Base-by-base conservation (phyloP, 1,140 invertebrate genomes). In the Spodoptera litura region DNA sequence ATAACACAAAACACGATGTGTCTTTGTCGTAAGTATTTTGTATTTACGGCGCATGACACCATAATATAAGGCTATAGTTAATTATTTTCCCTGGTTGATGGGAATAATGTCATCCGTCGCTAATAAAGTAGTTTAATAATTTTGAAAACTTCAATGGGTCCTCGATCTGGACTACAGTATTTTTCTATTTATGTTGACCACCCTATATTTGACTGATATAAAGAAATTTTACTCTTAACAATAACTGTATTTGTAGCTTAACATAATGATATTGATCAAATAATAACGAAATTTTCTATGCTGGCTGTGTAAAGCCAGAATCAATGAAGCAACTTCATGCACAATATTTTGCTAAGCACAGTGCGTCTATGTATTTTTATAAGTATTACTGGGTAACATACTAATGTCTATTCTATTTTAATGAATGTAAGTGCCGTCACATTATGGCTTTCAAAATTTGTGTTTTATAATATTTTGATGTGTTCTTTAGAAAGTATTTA, bases 321-420 rank as follows among this genome's bases (percentile, higher is more conserved):
- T 74, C 55, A 49, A 62, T 78, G 68, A 72, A 81, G 66, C 55
- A 84, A 81, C 61, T 66, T 83, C 15, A 83, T 84, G 85, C 87
- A 88, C 87, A 88, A 87, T 74, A 78, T 85, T 44, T 84, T 83
- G 84, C 80, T 87, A 86, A 81, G 83, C 85, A 87, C 87, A 87
- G 83, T 85, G 75, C 80, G 62, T 78, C 78, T 81, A 79, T 84
- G 85, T 81, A 84, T 83, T 86, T 78, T 84, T 84, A 78, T 84
- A 81, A 80, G 44, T 80, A 81, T 80, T 83, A 83, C 72, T 79
- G 74, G 77, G 49, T 81, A 83, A 77, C 76, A 80, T 73, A 64
- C 73, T 83, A 53, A 81, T 77, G 75, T 79, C 56, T 27, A 74
- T 78, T 76, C 31, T 64, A 77, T 62, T 79, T 66, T 78, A 77